Evolutionary conservation across 2,113 vertebrate genomes (phyloP), one percentile per base, ranked within the genome.

Genomic region (Hypanus sabinus): DNA sequence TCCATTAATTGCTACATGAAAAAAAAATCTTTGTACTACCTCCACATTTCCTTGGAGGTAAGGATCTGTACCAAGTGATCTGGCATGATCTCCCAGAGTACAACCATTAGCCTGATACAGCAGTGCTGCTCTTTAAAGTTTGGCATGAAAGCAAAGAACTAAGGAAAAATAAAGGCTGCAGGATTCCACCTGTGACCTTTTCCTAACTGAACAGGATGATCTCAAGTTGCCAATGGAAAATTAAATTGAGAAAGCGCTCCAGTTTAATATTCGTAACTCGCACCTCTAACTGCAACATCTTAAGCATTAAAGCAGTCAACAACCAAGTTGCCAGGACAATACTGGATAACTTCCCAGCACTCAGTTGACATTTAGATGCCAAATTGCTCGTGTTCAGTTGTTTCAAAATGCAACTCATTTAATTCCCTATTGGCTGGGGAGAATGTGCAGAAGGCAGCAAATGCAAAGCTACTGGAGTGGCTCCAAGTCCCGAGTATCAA

Each of bases 401-500:
- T 68, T 90, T 85, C 9, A 83, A 83, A 85, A 55, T 85, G 46
- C 81, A 85, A 27, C 81, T 60, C 27, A 27, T 24, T 55, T 85
- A 11, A 5, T 90, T n/a, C 60, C 60, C 14, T 14, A 20, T 60
- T 33, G 60, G 60, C 85, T 12, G 60, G 30, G 46, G 83, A 16
- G 12, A 33, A n/a, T 65, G 65, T 90, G 85, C 85, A 20, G 57
- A 65, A 90, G n/a, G 60, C n/a, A 33, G 85, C 12, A 90, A 65
- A 68, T 90, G 57, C 30, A 65, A 65, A 90, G 22, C 14, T 14
- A 18, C 5, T 90, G 85, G 60, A 65, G 30, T 14, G n/a, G 5
- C 30, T 90, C 60, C 85, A 90, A 90, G 85, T 33, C 60, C 85
- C 65, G 85, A 90, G 16, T 4, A 8, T 90, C 85, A 88, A 65